Conservation (phyloP, 2,888 invertebrate genomes). For the Anoplius nigerrimus region DNA sequence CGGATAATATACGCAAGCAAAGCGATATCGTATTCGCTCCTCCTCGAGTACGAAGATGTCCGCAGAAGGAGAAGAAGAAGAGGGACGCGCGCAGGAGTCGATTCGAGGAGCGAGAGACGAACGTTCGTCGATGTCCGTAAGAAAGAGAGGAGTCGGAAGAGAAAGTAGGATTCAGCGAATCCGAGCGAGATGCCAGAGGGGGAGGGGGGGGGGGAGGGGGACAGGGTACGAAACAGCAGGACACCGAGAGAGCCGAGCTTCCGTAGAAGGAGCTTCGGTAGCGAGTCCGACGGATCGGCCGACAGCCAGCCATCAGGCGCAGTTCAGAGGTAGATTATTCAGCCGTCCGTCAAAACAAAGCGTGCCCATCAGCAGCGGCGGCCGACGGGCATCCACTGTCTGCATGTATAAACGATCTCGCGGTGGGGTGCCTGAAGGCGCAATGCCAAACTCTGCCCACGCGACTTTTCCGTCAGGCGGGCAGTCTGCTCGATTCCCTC, state of each 20-base stretch:
- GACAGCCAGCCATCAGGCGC: conserved; percentile 57
- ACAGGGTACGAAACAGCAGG: conserved; percentile 48
- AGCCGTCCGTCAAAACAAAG: conserved; percentile 70
- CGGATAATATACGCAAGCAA: conserved; percentile 42
- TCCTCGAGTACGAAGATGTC: conserved; percentile 23
- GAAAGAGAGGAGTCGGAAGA: conserved; percentile 9
- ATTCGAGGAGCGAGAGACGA: neutral
- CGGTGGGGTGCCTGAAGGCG: conserved; percentile 55
- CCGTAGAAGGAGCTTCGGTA: conserved; percentile 64
- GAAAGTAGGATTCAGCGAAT: conserved; percentile 27
- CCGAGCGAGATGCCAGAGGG: conserved; percentile 4
- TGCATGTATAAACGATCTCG: conserved; percentile 62
- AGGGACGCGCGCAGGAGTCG: neutral
- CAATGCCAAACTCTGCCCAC: conserved; percentile 54
- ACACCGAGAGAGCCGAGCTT: conserved; percentile 52
- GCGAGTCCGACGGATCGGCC: conserved; percentile 45
- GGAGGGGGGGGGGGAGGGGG: neutral
- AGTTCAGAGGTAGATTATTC: conserved; percentile 66
- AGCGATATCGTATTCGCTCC: conserved; percentile 13
- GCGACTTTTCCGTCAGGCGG: neutral
- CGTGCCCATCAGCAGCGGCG: conserved; percentile 63
- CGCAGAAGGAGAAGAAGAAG: conserved; percentile 1
- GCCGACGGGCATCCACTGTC: conserved; percentile 56
- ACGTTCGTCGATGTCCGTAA: neutral
- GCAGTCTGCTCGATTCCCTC: neutral